Percentiles rank a stretch among this genome's conserved stretches.
Conservation (phyloP, 2,888 invertebrate species). For the Chymomyza amoena region DNA sequence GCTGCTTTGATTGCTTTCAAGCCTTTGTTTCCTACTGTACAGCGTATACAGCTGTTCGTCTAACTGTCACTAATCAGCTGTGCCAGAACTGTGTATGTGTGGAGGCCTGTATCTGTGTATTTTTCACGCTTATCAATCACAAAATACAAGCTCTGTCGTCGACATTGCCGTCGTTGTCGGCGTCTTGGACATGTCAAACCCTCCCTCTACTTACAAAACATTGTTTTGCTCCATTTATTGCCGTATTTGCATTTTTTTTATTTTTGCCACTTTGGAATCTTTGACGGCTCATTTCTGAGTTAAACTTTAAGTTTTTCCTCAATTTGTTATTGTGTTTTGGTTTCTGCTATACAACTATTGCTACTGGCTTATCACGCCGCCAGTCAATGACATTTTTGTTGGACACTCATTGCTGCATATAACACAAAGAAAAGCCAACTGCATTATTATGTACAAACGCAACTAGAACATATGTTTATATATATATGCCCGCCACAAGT, state of each 20-base stretch:
- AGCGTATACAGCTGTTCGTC: not conserved
- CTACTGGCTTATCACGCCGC: slow-evolving; percentile 36
- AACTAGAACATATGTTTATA: too few relatives aligned
- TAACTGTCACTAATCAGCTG: slow-evolving; percentile 1
- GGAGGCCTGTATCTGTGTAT: not conserved
- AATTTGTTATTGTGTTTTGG: not conserved
- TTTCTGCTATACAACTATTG: not conserved
- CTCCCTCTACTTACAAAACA: not conserved
- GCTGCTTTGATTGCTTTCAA: not conserved
- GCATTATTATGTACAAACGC: too few relatives aligned
- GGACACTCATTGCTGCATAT: slow-evolving; percentile 29
- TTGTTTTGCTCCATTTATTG: not conserved
- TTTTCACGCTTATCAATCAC: not conserved
- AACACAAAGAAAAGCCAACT: slow-evolving; percentile 13
- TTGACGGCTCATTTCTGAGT: slow-evolving; percentile 22
- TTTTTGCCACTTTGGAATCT: slow-evolving; percentile 14
- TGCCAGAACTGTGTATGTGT: not conserved
- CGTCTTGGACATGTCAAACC: not conserved
- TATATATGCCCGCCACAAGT: not conserved
- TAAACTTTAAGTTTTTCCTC: slow-evolving; percentile 23
- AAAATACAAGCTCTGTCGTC: not conserved
- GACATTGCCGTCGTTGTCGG: not conserved
- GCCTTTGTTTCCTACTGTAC: not conserved
- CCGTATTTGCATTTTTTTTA: slow-evolving; percentile 1
- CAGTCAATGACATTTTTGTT: slow-evolving; percentile 62